Evolutionary conservation across 2,888 invertebrate genomes (phyloP).

Genomic region (Timema podura): DNA sequence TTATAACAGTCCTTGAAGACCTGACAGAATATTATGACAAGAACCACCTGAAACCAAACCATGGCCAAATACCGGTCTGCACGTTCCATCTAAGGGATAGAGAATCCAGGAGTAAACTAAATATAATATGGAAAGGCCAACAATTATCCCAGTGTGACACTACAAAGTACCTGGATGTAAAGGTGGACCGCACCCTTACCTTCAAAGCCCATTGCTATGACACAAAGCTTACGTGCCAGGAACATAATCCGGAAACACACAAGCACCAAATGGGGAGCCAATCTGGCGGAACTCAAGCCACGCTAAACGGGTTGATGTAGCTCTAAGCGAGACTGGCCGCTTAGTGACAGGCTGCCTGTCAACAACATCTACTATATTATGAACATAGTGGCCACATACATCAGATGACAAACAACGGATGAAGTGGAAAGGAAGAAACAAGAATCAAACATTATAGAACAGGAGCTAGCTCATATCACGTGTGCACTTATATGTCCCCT

Average conservation of each 20-base stretch:
- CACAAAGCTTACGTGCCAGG: not conserved
- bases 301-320: not conserved
- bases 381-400: not conserved
- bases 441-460: not conserved
- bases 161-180: not conserved
- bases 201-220: not conserved
- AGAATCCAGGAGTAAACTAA: not conserved
- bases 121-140: not conserved
- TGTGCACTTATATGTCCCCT: too few relatives aligned
- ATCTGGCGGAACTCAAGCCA: not conserved
- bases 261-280: not conserved
- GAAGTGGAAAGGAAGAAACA: not conserved
- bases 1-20: too few relatives aligned
- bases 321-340: not conserved
- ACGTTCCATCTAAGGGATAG: not conserved
- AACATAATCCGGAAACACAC: slow-evolving; percentile 1
- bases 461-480: too few relatives aligned
- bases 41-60: not conserved
- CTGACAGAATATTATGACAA: not conserved
- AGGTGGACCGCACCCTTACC: not conserved
- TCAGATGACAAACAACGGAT: not conserved
- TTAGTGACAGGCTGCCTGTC: not conserved
- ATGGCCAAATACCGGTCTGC: not conserved
- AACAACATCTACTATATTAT: not conserved
- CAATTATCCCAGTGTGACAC: not conserved